Evolutionary conservation across 2,888 invertebrate genomes (phyloP).

Genomic region (Parasteatoda lunata): DNA sequence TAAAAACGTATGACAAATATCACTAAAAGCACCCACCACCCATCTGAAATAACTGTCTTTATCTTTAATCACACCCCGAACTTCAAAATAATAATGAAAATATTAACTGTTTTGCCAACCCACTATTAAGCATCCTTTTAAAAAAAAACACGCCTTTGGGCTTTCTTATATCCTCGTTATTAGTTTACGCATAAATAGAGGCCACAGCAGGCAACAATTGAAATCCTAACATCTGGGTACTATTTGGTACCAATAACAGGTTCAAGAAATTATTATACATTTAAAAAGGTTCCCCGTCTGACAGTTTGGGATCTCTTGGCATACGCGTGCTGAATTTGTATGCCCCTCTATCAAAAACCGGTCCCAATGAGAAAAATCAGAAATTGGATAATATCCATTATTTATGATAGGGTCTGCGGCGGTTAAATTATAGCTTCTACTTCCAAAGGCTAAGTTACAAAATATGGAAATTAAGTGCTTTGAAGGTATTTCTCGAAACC

Average conservation of each 20-base stretch:
- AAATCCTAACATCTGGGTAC: slow-evolving; percentile 23
- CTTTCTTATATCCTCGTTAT: slow-evolving; percentile 14
- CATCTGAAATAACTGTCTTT: too few relatives aligned
- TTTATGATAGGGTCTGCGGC: slow-evolving; percentile 40
- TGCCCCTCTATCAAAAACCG: slow-evolving; percentile 32
- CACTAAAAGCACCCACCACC: too few relatives aligned
- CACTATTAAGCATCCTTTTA: slow-evolving; percentile 38
- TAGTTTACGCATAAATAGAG: background rate
- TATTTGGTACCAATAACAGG: slow-evolving; percentile 42
- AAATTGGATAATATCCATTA: slow-evolving; percentile 65
- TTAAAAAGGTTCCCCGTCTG: background rate
- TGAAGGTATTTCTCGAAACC: slow-evolving; percentile 1
- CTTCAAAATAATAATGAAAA: slow-evolving; percentile 14
- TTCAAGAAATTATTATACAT: background rate
- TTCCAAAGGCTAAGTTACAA: slow-evolving; percentile 47
- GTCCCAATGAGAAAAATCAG: slow-evolving; percentile 27
- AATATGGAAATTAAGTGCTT: slow-evolving; percentile 52
- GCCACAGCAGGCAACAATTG: background rate
- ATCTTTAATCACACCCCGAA: too few relatives aligned
- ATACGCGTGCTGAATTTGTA: slow-evolving; percentile 25
- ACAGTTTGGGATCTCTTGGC: slow-evolving; percentile 1
- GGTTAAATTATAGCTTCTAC: slow-evolving; percentile 59
- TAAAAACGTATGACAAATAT: too few relatives aligned
- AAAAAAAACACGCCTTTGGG: slow-evolving; percentile 25
- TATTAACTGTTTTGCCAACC: slow-evolving; percentile 34